phyloP scores from a whole-genome alignment of 2,888 invertebrate species.

The Amiota mariae region DNA sequence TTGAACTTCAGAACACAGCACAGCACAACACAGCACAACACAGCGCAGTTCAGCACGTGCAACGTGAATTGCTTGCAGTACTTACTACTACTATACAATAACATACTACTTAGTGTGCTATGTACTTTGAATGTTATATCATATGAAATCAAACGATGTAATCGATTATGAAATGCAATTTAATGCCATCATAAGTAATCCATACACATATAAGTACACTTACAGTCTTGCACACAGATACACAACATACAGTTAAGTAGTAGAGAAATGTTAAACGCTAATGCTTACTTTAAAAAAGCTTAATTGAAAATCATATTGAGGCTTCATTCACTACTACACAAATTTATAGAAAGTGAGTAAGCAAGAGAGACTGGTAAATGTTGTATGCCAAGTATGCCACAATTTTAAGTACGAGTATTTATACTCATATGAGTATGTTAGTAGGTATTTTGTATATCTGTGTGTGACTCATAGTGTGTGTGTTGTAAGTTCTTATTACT shows the following conservation, averaged over 20 bases:
- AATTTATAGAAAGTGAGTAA: not conserved
- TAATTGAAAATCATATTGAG: constrained; percentile 33
- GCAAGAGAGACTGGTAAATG: not conserved
- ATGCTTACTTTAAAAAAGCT: constrained; percentile 30
- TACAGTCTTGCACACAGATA: no score
- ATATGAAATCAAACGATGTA: constrained; percentile 30
- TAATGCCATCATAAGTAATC: constrained; percentile 23
- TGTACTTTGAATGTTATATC: not conserved
- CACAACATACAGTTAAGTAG: not conserved
- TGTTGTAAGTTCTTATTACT: no score
- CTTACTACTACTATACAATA: no score
- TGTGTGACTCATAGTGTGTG: no score
- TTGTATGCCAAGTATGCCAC: not conserved
- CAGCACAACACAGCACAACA: not conserved
- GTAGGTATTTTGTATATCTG: no score
- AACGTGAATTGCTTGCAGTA: not conserved
- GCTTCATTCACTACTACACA: not conserved
- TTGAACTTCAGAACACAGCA: constrained; percentile 17
- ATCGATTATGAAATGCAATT: constrained; percentile 32
- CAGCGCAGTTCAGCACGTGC: constrained; percentile 11
- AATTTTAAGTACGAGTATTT: no score
- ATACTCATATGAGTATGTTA: no score
- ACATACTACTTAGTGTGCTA: no score
- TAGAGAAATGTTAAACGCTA: not conserved
- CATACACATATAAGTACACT: constrained; percentile 1